Evolutionary conservation across 2,797 vertebrate species (phyloP).

Genomic region (Cottoperca gobio): DNA sequence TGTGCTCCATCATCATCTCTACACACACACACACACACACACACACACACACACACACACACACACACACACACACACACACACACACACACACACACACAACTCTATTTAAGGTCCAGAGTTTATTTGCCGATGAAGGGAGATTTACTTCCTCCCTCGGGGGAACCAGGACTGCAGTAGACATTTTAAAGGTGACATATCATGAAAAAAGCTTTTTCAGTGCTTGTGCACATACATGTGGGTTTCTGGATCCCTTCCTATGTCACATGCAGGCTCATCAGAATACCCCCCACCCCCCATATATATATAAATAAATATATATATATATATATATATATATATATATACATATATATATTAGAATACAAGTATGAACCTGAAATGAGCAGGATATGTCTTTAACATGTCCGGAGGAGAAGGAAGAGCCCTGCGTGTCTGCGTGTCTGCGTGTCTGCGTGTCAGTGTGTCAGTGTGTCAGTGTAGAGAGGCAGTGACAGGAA

Average conservation of each 20-base stretch:
- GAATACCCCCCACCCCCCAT: too few relatives aligned
- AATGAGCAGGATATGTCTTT: too few relatives aligned
- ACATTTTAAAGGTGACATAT: not conserved
- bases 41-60: constrained; percentile 22
- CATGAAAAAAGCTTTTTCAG: too few relatives aligned
- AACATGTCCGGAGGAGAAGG: constrained; percentile 1
- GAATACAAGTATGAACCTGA: too few relatives aligned
- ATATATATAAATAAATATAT: too few relatives aligned
- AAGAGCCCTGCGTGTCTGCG: constrained; percentile 8
- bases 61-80: constrained; percentile 11
- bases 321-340: too few relatives aligned
- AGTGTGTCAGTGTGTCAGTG: too few relatives aligned
- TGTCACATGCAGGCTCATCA: too few relatives aligned
- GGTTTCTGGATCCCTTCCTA: too few relatives aligned
- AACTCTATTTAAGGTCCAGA: constrained; percentile 1
- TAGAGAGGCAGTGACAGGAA: not conserved
- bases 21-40: constrained; percentile 19
- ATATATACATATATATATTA: too few relatives aligned
- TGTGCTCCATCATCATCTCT: constrained; percentile 31
- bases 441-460: not conserved
- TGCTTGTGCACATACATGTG: too few relatives aligned
- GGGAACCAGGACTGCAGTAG: constrained; percentile 11
- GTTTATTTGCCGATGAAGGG: constrained; percentile 4
- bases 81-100: constrained; percentile 4
- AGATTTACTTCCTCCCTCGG: not conserved